These are phyloP conservation scores for Perca schrenkii DNA, from an alignment of 2,113 vertebrate genomes.

Conservation along the genomic window DNA sequence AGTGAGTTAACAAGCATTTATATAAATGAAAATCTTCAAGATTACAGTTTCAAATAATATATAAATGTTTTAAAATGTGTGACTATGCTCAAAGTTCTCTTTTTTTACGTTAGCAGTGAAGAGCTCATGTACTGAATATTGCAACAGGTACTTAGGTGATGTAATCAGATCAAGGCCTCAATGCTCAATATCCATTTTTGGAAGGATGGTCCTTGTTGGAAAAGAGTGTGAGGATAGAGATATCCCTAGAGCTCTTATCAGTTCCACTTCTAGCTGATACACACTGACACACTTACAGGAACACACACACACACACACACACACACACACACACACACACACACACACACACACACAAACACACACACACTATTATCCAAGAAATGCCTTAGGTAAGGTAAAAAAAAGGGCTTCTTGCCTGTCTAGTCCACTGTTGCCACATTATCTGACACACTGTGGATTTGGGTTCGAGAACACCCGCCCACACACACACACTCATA, in stretches of 20 bases:
- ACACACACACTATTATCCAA: constrained; percentile 40
- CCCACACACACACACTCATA: constrained; percentile 9
- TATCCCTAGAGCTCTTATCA: constrained; percentile 67
- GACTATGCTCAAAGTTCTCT: neutral
- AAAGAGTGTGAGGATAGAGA: constrained; percentile 51
- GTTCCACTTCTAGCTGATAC: constrained; percentile 44
- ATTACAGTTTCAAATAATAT: neutral
- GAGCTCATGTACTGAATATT: neutral
- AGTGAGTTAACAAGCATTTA: too few species aligned
- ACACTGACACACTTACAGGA: constrained; percentile 31
- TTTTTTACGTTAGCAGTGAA: neutral
- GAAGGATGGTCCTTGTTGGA: constrained; percentile 51
- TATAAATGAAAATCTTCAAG: too few species aligned
- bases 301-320: constrained; percentile 24
- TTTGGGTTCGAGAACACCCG: constrained; percentile 16
- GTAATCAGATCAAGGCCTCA: constrained; percentile 57
- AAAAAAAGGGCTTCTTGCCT: constrained; percentile 18
- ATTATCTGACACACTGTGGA: constrained; percentile 48
- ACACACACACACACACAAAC: constrained; percentile 10
- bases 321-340: constrained; percentile 35
- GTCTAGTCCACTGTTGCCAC: constrained; percentile 44
- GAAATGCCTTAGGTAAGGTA: constrained; percentile 49
- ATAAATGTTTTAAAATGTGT: neutral
- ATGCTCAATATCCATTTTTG: constrained; percentile 54
- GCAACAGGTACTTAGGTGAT: constrained; percentile 50